Conservation (phyloP, 2,113 vertebrate species). For the Lepisosteus oculatus region DNA sequence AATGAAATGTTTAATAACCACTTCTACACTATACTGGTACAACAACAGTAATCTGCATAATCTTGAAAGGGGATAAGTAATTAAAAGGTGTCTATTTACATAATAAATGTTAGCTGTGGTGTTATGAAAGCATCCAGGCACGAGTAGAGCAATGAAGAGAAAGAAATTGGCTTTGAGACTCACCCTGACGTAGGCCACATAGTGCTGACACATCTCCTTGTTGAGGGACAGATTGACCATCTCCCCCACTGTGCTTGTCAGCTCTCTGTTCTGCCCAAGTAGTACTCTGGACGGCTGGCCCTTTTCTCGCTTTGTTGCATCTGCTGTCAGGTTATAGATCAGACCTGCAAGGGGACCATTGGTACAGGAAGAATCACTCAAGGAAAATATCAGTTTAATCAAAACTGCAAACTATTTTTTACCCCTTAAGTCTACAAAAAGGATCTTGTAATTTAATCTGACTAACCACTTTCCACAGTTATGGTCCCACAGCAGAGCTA, state of each 20-base stretch:
- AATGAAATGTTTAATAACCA: neutral
- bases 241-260: slow-evolving; percentile 71
- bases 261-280: slow-evolving; percentile 79
- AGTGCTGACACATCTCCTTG: slow-evolving; percentile 75
- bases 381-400: too few species aligned
- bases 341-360: slow-evolving; percentile 62
- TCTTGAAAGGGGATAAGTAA: too few species aligned
- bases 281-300: slow-evolving; percentile 78
- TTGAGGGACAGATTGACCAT: slow-evolving; percentile 69
- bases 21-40: neutral
- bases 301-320: slow-evolving; percentile 84
- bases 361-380: too few species aligned
- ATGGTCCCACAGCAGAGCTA: too few species aligned
- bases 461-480: too few species aligned
- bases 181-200: slow-evolving; percentile 88
- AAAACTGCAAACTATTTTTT: too few species aligned
- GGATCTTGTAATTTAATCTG: too few species aligned
- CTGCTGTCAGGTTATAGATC: slow-evolving; percentile 87
- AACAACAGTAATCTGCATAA: too few species aligned
- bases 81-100: too few species aligned
- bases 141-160: neutral
- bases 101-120: too few species aligned
- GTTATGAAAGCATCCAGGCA: neutral
- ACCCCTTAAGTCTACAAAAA: too few species aligned
- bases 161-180: slow-evolving; percentile 31